A percentile compares a stretch with the other conserved stretches of the same genome.
Conservation (phyloP, 1,140 invertebrate genomes). For the Phenacoccus solenopsis region DNA sequence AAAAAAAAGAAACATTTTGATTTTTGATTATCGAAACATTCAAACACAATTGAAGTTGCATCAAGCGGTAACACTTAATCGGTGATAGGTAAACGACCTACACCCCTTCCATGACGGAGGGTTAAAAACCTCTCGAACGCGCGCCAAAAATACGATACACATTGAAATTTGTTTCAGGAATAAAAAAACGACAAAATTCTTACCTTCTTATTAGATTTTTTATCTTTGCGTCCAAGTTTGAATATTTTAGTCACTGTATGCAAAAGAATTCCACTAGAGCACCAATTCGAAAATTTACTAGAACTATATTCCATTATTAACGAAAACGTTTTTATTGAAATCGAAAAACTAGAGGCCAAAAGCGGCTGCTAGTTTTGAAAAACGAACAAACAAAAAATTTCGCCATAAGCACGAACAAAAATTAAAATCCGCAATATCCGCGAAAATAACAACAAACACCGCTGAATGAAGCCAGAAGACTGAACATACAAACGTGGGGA, state of each 20-base stretch:
- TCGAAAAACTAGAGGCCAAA: not conserved
- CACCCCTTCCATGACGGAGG: not conserved
- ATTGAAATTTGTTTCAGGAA: not conserved
- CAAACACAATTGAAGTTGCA: too few relatives aligned
- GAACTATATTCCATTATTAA: slow-evolving; percentile 6
- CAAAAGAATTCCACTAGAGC: not conserved
- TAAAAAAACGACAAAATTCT: not conserved
- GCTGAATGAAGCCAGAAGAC: not conserved
- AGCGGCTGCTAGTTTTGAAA: not conserved
- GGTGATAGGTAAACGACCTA: not conserved
- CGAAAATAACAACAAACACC: not conserved
- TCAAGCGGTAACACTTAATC: too few relatives aligned
- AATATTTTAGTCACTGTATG: slow-evolving; percentile 9
- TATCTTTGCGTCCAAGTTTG: not conserved
- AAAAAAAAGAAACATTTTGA: too few relatives aligned
- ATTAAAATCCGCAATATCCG: not conserved
- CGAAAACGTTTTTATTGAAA: not conserved
- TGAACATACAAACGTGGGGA: not conserved
- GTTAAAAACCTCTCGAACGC: not conserved
- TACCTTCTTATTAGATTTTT: slow-evolving; percentile 13
- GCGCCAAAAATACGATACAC: not conserved
- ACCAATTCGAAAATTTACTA: not conserved
- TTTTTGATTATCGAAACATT: too few relatives aligned
- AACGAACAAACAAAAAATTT: not conserved
- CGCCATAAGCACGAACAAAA: not conserved